Percentiles rank a stretch among this genome's conserved stretches.
Conservation (phyloP, 2,888 invertebrate genomes). For the Ophion ventricosus region DNA sequence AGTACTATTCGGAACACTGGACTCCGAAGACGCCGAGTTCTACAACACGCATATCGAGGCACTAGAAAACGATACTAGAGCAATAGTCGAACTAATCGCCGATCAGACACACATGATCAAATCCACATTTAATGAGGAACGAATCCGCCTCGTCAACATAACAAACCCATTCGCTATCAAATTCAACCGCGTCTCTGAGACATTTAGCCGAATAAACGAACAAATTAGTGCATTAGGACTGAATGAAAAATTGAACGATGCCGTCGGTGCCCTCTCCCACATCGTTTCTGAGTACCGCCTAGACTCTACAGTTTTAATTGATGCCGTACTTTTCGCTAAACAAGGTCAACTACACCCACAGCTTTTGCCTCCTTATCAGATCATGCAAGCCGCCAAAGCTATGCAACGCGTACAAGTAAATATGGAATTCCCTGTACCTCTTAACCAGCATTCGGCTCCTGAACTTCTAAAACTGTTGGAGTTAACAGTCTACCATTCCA, state of each 20-base stretch:
- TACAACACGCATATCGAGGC: slow-evolving; percentile 11
- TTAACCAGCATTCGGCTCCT: not conserved
- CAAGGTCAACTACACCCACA: slow-evolving; percentile 3
- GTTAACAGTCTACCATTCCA: not conserved
- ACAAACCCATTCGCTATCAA: not conserved
- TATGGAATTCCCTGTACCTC: slow-evolving; percentile 2
- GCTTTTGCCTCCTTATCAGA: not conserved
- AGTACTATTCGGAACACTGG: slow-evolving; percentile 17
- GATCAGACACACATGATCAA: slow-evolving; percentile 27
- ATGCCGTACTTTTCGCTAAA: slow-evolving; percentile 23
- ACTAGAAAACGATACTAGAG: slow-evolving; percentile 15
- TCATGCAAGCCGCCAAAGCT: not conserved
- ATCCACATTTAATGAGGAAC: not conserved
- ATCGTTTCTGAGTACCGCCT: slow-evolving; percentile 9
- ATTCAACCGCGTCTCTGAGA: too few species aligned
- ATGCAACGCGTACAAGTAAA: slow-evolving; percentile 6
- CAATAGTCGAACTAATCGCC: not conserved
- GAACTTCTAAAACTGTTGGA: slow-evolving; percentile 27
- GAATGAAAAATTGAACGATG: not conserved
- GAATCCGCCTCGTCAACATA: not conserved
- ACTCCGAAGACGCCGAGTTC: slow-evolving; percentile 8
- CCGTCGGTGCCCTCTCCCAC: slow-evolving; percentile 1
- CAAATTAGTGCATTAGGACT: not conserved
- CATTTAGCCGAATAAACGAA: too few species aligned
- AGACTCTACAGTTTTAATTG: slow-evolving; percentile 7